Evolutionary conservation across 1,140 invertebrate species (phyloP).

Genomic region (Pissodes strobi): DNA sequence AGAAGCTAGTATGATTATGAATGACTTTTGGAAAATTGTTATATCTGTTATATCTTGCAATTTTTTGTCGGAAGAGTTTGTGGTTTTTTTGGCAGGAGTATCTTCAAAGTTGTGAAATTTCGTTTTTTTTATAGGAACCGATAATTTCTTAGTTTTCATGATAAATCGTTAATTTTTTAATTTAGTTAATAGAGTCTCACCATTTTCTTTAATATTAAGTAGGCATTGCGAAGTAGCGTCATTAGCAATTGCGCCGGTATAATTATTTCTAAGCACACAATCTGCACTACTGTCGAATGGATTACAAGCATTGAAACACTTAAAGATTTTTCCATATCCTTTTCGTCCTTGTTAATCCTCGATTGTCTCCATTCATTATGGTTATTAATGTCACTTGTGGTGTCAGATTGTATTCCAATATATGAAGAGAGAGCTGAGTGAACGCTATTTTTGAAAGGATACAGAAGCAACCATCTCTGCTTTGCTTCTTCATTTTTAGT

Average conservation of each 20-base stretch:
- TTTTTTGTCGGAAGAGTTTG: constrained; percentile 29
- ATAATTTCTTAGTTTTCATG: constrained; percentile 32
- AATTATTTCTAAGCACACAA: constrained; percentile 35
- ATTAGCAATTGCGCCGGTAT: constrained; percentile 39
- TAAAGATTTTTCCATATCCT: constrained; percentile 40
- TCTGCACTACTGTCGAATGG: constrained; percentile 24
- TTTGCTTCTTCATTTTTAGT: constrained; percentile 41
- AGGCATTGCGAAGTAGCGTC: constrained; percentile 39
- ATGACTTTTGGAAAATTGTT: too few species aligned
- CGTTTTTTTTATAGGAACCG: constrained; percentile 7
- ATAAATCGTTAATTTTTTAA: constrained; percentile 34
- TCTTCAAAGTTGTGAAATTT: constrained; percentile 27
- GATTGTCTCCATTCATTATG: constrained; percentile 48
- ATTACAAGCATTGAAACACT: constrained; percentile 34
- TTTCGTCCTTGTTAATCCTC: constrained; percentile 41
- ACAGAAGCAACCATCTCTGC: constrained; percentile 41
- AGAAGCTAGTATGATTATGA: constrained; percentile 24
- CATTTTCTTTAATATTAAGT: constrained; percentile 33
- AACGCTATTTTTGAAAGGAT: constrained; percentile 36
- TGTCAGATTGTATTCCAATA: constrained; percentile 31
- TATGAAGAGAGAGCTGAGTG: constrained; percentile 24
- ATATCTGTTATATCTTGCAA: constrained; percentile 35
- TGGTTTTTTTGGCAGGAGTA: constrained; percentile 29
- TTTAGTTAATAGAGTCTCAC: constrained; percentile 20
- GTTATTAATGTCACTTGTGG: constrained; percentile 43